Base-by-base conservation (phyloP, 2,113 vertebrate species). In the Syngnathus floridae region DNA sequence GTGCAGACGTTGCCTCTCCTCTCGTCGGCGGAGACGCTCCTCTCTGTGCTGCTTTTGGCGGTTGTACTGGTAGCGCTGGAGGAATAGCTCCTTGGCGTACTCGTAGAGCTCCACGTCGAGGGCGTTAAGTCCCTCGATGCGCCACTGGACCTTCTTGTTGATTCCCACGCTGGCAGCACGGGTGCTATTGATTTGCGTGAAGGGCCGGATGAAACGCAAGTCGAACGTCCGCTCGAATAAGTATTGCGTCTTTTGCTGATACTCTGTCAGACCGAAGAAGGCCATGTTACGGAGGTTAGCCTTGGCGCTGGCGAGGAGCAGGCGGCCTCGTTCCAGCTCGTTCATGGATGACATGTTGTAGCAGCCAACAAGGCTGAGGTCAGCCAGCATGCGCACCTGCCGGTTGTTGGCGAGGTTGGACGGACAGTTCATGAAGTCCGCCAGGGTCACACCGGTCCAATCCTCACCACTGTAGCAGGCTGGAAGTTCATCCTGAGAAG, bases 171-270 rank as follows among this genome's bases (percentile, higher is more conserved):
- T 93, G 6, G 94, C 95, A 0, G 95, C 95, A 35, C 96, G 90
- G 0, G 95, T 98, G 85, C 93, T 96, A 89, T 96, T 98, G 91
- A 95, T 94, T 89, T 98, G 96, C 89, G 94, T 93, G 85, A 98
- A 98, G 71, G 95, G 92, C 67, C 91, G 90, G 86, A 98, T 94
- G 89, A 98, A 97, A 73, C 88, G 95, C 82, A 98, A 93, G 80
- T 92, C 92, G 61, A 98, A 97, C 90, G 94, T 98, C 85, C 95
- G 91, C 91, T 98, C 96, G 45, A 98, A 98, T 68, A 98, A 91
- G 85, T 93, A 95, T 84, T 98, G 96, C 67, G 96, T 97, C 92
- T 98, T 98, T 75, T 94, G 93, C 88, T 98, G 96, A 90, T 95
- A 98, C 89, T 98, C 95, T 0, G 96, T 98, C 73, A 98, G 86